These are phyloP conservation scores for Andrena praecox DNA, from an alignment of 2,888 invertebrate genomes.

Conservation along the genomic window DNA sequence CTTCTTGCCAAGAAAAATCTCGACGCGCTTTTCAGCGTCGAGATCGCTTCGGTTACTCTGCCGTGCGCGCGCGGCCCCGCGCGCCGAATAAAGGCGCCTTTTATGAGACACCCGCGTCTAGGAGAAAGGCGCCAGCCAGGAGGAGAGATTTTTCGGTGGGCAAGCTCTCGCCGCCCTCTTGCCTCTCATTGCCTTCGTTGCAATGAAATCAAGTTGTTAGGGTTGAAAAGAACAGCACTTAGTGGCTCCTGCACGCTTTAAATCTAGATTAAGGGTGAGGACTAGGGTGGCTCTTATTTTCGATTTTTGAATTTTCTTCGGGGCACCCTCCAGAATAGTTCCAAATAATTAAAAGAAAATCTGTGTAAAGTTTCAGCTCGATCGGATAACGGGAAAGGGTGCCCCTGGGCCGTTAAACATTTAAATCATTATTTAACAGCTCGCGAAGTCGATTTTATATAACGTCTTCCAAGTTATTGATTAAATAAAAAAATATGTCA, in stretches of 20 bases:
- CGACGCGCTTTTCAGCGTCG: constrained; percentile 64
- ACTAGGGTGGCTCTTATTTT: no score
- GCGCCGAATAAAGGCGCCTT: constrained; percentile 58
- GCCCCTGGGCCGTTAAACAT: no score
- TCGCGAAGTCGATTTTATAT: no score
- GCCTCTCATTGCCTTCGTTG: not conserved
- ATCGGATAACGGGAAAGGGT: no score
- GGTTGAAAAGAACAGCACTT: constrained; percentile 23
- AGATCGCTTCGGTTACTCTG: constrained; percentile 11
- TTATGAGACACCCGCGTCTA: constrained; percentile 41
- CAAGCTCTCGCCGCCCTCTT: constrained; percentile 13
- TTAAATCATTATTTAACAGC: no score
- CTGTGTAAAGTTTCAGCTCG: no score
- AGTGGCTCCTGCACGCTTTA: not conserved
- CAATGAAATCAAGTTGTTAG: constrained; percentile 33
- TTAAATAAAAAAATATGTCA: no score
- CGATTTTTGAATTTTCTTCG: no score
- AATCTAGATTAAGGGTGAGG: not conserved
- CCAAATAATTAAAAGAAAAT: no score
- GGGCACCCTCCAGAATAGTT: no score
- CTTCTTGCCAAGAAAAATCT: constrained; percentile 70
- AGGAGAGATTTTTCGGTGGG: constrained; percentile 28
- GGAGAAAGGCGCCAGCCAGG: constrained; percentile 3
- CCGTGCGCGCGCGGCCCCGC: constrained; percentile 46
- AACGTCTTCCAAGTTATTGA: no score